Evolutionary conservation across 2,797 vertebrate genomes (phyloP).

Genomic region (Pygocentrus nattereri): DNA sequence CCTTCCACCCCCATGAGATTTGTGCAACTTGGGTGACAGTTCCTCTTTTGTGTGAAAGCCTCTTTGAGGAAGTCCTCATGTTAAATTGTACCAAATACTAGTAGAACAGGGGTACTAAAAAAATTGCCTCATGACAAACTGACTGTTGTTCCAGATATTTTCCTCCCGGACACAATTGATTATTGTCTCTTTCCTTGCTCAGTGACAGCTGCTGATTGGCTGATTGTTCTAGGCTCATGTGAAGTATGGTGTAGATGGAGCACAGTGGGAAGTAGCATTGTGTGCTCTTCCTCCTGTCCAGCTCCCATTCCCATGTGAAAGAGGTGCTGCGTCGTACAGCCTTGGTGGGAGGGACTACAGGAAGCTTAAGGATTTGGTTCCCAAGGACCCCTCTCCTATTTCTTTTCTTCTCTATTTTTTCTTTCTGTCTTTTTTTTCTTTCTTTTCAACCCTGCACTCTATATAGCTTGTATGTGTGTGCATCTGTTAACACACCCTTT

Average conservation of each 20-base stretch:
- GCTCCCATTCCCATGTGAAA: constrained; percentile 98
- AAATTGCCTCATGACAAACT: constrained; percentile 72
- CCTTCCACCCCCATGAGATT: background rate
- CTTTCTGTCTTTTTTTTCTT: background rate
- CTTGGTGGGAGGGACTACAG: constrained; percentile 76
- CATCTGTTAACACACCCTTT: constrained; percentile 47
- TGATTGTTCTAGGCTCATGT: constrained; percentile 92
- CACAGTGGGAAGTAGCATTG: constrained; percentile 98
- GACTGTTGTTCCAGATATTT: constrained; percentile 81
- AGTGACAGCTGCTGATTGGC: constrained; percentile 96
- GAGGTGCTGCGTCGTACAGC: constrained; percentile 82
- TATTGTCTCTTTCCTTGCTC: constrained; percentile 86
- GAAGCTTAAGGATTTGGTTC: constrained; percentile 85
- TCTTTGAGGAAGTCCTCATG: constrained; percentile 64
- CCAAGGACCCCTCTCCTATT: constrained; percentile 70
- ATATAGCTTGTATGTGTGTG: constrained; percentile 30
- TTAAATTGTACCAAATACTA: constrained; percentile 35
- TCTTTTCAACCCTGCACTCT: constrained; percentile 2
- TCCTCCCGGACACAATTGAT: constrained; percentile 90
- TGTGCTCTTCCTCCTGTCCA: constrained; percentile 93
- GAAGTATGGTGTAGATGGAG: constrained; percentile 87
- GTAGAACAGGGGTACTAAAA: constrained; percentile 75
- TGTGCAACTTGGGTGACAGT: background rate
- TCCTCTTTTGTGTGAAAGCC: constrained; percentile 20
- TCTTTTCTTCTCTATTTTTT: constrained; percentile 52